Evolutionary conservation across 1,140 invertebrate genomes (phyloP), one percentile per base, ranked within the genome.

Genomic region (Bombus soroeensis): DNA sequence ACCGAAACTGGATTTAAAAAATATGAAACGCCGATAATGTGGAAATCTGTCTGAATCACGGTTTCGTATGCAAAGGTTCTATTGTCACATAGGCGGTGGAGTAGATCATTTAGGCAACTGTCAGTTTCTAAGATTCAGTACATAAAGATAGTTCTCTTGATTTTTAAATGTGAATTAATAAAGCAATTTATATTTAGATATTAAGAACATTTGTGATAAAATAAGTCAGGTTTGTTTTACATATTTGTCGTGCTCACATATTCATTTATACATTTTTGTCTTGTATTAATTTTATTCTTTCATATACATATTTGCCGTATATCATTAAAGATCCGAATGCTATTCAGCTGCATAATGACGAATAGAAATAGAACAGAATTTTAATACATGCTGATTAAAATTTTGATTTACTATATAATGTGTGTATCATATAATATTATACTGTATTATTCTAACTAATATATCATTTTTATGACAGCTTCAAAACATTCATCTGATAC

Each of bases 61-160:
- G 71, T 34, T 22, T 34, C 9, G 83, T 86, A 41, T 76, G 88
- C 71, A 83, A 92, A 83, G 75, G 32, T 72, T 73, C 92, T 93
- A 81, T 70, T 83, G 59, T 88, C 91, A 93, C 92, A 86, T 74
- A 41, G 88, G 75, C 92, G 92, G 81, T 90, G 84, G 64, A 34
- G 22, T 80, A 93, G 93, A 92, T 85, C 90, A 86, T 86, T 93
- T 83, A 89, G 90, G 88, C 91, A 94, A 94, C 92, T 94, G 93
- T 94, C 93, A 94, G 92, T 94, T 93, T 93, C 80, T 87, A 80
- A 88, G 73, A 87, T 89, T 88, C 84, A 80, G 72, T 53, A 79
- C 77, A 68, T 85, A 75, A 82, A 68, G 83, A 84, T 84, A 91
- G 59, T 78, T 87, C 72, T 76, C 71, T 81, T 81, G 53, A 89